phyloP scores from a whole-genome alignment of 1,140 invertebrate genomes.

The Ectropis grisescens region DNA sequence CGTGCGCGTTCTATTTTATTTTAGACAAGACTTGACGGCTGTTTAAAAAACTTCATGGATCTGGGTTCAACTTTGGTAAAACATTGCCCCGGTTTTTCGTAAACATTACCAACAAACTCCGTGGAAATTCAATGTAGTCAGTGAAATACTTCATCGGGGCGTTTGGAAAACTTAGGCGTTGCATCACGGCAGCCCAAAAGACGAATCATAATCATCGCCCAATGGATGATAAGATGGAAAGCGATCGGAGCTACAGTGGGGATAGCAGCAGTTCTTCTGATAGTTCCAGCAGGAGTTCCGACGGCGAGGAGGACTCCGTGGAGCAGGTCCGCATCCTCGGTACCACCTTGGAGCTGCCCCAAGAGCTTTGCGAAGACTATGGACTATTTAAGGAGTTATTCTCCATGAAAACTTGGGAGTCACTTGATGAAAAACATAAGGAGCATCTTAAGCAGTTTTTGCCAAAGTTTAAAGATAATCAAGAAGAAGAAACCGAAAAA shows the following conservation, averaged over 20 bases:
- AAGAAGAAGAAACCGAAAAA: conserved; percentile 75
- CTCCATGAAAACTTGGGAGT: conserved; percentile 75
- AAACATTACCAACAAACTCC: conserved; percentile 56
- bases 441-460: conserved; percentile 75
- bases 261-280: conserved; percentile 41
- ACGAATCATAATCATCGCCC: conserved; percentile 8
- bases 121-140: conserved; percentile 43
- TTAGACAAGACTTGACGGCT: conserved; percentile 64
- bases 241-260: conserved; percentile 56
- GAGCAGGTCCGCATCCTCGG: conserved; percentile 67
- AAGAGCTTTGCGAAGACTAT: conserved; percentile 73
- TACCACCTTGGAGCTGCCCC: conserved; percentile 70
- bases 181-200: conserved; percentile 13
- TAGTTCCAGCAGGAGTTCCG: conserved; percentile 50
- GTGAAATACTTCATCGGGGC: conserved; percentile 22
- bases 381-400: conserved; percentile 77
- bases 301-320: conserved; percentile 68
- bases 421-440: conserved; percentile 73
- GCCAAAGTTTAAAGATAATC: conserved; percentile 77
- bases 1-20: conserved; percentile 66
- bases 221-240: conserved; percentile 56
- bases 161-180: conserved; percentile 20
- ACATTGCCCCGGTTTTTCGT: conserved; percentile 47
- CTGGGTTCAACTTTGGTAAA: conserved; percentile 35
- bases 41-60: conserved; percentile 54